Conservation (phyloP, 2,113 vertebrate genomes). For the Sinocyclocheilus anshuiensis region DNA sequence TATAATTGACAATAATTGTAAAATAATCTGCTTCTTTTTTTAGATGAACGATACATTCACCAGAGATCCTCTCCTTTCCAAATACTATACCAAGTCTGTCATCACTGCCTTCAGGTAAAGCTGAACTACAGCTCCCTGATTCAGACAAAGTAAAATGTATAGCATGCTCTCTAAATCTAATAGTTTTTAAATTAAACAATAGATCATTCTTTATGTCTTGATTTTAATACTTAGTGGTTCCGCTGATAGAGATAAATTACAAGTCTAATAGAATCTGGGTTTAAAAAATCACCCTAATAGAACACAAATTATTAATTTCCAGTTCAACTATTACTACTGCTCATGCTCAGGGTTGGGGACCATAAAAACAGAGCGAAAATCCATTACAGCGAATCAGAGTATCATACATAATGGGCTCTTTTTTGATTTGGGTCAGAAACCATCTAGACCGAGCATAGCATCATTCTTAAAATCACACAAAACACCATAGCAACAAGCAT, state of each 20-base stretch:
- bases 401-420: not conserved
- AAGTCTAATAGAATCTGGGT: not conserved
- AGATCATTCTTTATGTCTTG: conserved; percentile 14
- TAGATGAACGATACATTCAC: conserved; percentile 69
- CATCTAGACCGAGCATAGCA: not conserved
- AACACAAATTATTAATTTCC: conserved; percentile 7
- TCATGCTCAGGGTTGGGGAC: not conserved
- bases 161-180: conserved; percentile 16
- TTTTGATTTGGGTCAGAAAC: not conserved
- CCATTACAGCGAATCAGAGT: not conserved
- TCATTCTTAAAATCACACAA: not conserved
- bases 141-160: not conserved
- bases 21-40: conserved; percentile 45
- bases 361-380: not conserved
- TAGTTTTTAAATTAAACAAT: conserved; percentile 17
- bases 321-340: not conserved
- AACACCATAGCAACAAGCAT: not conserved
- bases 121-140: not conserved
- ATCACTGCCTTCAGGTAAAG: conserved; percentile 77
- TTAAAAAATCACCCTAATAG: conserved; percentile 1
- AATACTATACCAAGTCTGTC: conserved; percentile 70
- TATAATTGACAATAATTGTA: not conserved
- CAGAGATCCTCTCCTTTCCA: conserved; percentile 64
- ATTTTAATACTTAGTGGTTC: conserved; percentile 19
- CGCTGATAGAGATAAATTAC: conserved; percentile 13